Base-by-base conservation (phyloP, 2,113 vertebrate species). In the Todiramphus saurophagus region DNA sequence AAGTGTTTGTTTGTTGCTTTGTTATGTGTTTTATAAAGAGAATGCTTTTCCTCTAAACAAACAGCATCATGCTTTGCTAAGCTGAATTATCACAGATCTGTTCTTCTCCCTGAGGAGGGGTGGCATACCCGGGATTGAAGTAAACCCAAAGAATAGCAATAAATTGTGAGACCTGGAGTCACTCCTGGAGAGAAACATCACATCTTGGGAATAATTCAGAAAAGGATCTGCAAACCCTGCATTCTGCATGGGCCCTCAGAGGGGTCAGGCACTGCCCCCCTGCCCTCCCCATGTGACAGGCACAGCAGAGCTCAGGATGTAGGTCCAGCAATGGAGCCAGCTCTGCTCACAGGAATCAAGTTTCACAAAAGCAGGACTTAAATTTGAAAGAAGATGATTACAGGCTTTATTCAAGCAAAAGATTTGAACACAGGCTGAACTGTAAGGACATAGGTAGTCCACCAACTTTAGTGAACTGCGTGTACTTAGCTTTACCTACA, bases 231-330 rank as follows among this genome's bases (percentile, higher is more conserved):
- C 20, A 80, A 68, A 73, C 13, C 7, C 20, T 56, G 7, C 5
- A 5, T 53, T 44, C 55, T 37, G 10, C 25, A 11, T 10, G 18
- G 44, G 21, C 24, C 69, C 10, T 13, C 62, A 69, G 13, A 58
- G 24, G 33, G 28, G 10, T 15, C 59, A 44, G 41, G 30, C 16
- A 30, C 31, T 48, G 24, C 2, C 2, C 4, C 25, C 20, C 15
- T 9, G 4, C 5, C 11, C 0, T 0, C 6, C 10, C 0, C 0
- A 0, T 24, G 20, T n/a, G 50, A 50, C 3, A 5, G 58, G 25
- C n/a, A 24, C 28, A 27, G 25, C 8, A 50, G 39, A 74, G 33
- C 41, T 75, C 50, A 67, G 58, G 20, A 21, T 16, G 5, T 5
- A 37, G 23, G 31, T 66, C 37, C 50, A 74, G n/a, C 15, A 73